A percentile compares a stretch with the other conserved stretches of the same genome.
phyloP scores from a whole-genome alignment of 1,140 invertebrate genomes.

The Bacillus rossius region DNA sequence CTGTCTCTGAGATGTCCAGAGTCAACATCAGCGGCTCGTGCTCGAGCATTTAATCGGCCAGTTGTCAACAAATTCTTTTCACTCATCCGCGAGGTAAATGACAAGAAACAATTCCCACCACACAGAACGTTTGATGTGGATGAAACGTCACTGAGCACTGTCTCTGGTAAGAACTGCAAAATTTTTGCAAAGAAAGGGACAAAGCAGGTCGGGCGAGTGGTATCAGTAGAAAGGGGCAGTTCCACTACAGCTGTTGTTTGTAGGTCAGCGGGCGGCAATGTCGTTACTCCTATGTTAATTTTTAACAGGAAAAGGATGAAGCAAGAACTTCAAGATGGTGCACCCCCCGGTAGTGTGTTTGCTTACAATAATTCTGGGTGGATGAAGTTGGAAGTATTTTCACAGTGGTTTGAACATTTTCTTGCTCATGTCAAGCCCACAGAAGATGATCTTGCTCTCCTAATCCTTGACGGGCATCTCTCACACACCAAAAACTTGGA shows the following conservation, averaged over 20 bases:
- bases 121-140: constrained; percentile 38
- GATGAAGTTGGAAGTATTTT: constrained; percentile 1
- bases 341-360: constrained; percentile 18
- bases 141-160: constrained; percentile 33
- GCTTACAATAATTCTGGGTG: constrained; percentile 23
- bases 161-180: constrained; percentile 22
- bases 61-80: constrained; percentile 22
- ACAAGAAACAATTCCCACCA: constrained; percentile 10
- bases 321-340: constrained; percentile 20
- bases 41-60: constrained; percentile 23
- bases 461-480: constrained; percentile 16
- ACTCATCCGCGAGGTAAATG: constrained; percentile 9
- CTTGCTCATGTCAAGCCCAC: constrained; percentile 20
- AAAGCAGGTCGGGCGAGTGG: constrained; percentile 29
- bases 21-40: constrained; percentile 16
- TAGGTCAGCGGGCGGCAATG: constrained; percentile 28
- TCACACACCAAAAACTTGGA: constrained; percentile 10
- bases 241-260: constrained; percentile 22
- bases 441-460: constrained; percentile 19
- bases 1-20: constrained; percentile 5
- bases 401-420: constrained; percentile 25
- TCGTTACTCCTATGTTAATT: constrained; percentile 32
- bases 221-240: constrained; percentile 24
- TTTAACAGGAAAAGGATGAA: constrained; percentile 23
- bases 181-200: neutral